Base-by-base conservation (phyloP, 2,113 vertebrate genomes). In the Gobiocypris rarus region DNA sequence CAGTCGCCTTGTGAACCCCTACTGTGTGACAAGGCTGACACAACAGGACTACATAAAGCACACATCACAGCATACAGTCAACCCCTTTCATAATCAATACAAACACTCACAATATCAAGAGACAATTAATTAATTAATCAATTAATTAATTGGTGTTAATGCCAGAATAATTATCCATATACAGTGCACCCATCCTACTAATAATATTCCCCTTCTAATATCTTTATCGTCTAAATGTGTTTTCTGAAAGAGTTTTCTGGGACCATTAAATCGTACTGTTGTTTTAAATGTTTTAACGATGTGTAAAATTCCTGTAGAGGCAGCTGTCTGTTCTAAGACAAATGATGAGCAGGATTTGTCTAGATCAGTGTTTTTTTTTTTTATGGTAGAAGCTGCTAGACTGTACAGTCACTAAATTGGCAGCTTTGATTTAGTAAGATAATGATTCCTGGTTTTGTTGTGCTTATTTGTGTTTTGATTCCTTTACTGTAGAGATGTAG, bases 21-120 rank as follows among this genome's bases (percentile, higher is more conserved):
- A 67, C 83, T 85, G 88, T 84, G 84, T 79, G 82, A 89, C 88
- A 89, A 69, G 28, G 43, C 75, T 81, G 59, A 82, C 83, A 71
- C 76, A 73, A 54, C 61, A 80, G 54, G 76, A 56, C 65, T 54
- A 56, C 31, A 38, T 38, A 6, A 5, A 50, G 43, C 43, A 85
- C 85, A 81, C 38, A 73, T 63, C 73, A 48, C 52, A 73, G 28
- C 85, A 81, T 24, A 48, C 31, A 43, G 19, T 54, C 6, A 13
- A 74, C 14, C 43, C 19, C 50, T 24, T 63, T 65, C 28, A 67
- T 41, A 69, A 83, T 73, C 58, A 65, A 63, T 26, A 28, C 28
- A 65, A 38, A 78, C 26, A 65, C n/a, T 38, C 38, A 76, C 19
- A 58, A 54, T 54, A 54, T 75, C 17, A 48, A 34, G 24, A 54